These are phyloP conservation scores for Cheilosia grossa DNA, from an alignment of 2,888 invertebrate genomes.

Conservation along the genomic window DNA sequence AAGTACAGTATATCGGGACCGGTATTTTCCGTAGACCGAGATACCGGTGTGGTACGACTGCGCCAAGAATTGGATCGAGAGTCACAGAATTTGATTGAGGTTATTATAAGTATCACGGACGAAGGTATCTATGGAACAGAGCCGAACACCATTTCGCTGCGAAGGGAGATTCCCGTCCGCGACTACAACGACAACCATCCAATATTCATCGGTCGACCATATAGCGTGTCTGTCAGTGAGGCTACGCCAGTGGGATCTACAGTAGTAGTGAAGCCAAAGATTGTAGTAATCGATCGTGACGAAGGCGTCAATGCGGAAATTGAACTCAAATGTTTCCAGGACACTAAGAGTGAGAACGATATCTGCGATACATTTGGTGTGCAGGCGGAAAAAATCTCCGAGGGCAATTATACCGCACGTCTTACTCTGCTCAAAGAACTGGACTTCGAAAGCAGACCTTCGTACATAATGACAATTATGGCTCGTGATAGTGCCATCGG, in stretches of 20 bases:
- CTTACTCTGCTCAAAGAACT: constrained; percentile 87
- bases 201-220: constrained; percentile 89
- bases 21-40: constrained; percentile 90
- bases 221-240: constrained; percentile 89
- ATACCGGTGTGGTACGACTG: constrained; percentile 89
- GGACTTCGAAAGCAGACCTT: constrained; percentile 91
- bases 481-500: constrained; percentile 87
- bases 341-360: constrained; percentile 86
- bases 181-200: constrained; percentile 93
- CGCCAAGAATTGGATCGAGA: constrained; percentile 89
- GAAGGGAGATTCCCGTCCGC: constrained; percentile 89
- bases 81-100: constrained; percentile 88
- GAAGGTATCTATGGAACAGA: constrained; percentile 88
- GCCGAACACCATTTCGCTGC: constrained; percentile 90
- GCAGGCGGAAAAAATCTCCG: constrained; percentile 86
- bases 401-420: constrained; percentile 88
- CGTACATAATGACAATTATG: constrained; percentile 88
- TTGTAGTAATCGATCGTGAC: constrained; percentile 89
- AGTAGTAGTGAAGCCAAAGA: constrained; percentile 85
- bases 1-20: constrained; percentile 92
- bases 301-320: constrained; percentile 89
- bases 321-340: constrained; percentile 86
- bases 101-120: constrained; percentile 92
- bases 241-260: constrained; percentile 87
- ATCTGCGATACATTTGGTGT: constrained; percentile 89